phyloP scores from a whole-genome alignment of 1,140 invertebrate genomes.

The Drosophila bocqueti region DNA sequence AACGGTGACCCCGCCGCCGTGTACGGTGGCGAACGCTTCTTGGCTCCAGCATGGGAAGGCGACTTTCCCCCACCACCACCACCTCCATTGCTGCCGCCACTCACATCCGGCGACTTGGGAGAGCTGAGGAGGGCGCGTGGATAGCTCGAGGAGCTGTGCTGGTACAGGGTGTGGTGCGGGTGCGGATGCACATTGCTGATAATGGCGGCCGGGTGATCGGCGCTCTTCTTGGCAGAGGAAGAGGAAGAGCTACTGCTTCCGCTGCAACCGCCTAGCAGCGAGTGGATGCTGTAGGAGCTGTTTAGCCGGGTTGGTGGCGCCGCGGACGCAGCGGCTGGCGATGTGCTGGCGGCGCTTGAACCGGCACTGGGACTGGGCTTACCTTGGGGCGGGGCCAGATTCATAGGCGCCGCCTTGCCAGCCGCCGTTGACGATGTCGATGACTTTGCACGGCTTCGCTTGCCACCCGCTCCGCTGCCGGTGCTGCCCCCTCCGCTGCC shows the following conservation, averaged over 20 bases:
- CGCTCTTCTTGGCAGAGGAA: constrained; percentile 48
- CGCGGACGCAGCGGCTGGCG: constrained; percentile 50
- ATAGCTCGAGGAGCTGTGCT: constrained; percentile 52
- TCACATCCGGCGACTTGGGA: constrained; percentile 76
- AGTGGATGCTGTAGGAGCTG: constrained; percentile 92
- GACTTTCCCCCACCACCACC: constrained; percentile 66
- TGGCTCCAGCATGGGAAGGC: constrained; percentile 66
- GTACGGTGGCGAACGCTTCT: constrained; percentile 80
- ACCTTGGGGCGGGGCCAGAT: constrained; percentile 59
- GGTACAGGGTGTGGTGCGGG: constrained; percentile 57
- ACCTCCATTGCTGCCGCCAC: constrained; percentile 56
- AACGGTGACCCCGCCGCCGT: constrained; percentile 62
- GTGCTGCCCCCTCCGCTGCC: constrained; percentile 67
- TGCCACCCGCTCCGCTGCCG: constrained; percentile 74
- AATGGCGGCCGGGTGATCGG: constrained; percentile 67
- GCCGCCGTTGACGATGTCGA: constrained; percentile 41
- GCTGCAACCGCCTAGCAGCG: constrained; percentile 88
- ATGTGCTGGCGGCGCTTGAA: constrained; percentile 34
- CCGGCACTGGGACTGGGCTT: constrained; percentile 40
- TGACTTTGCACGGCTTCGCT: constrained; percentile 85
- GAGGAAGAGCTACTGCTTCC: constrained; percentile 41
- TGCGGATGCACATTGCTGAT: constrained; percentile 69
- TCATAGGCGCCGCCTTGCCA: constrained; percentile 57
- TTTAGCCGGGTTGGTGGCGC: constrained; percentile 75
- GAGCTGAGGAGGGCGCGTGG: constrained; percentile 62